Evolutionary conservation across 1,140 invertebrate species (phyloP).

Genomic region (Chionoecetes opilio): DNA sequence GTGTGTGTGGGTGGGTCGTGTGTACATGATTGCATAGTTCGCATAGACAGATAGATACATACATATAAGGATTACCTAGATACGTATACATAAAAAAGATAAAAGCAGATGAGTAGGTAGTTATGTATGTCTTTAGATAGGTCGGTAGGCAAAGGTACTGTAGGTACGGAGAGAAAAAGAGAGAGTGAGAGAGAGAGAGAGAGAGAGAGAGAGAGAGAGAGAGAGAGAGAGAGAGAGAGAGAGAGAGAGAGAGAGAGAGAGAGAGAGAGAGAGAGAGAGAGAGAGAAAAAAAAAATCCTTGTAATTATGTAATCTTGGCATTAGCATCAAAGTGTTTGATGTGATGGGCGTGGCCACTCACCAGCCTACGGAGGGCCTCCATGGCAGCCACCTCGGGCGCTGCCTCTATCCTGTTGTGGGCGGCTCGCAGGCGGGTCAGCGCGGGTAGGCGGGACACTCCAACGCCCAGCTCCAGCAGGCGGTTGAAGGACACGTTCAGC

Average conservation of each 20-base stretch:
- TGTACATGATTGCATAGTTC: neutral
- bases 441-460: conserved; percentile 50
- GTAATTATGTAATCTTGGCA: too few species aligned
- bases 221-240: too few species aligned
- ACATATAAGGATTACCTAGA: conserved; percentile 14
- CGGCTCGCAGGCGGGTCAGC: conserved; percentile 55
- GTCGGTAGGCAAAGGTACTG: too few species aligned
- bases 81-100: neutral
- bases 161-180: too few species aligned
- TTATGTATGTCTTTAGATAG: too few species aligned
- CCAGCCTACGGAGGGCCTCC: conserved; percentile 51
- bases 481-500: conserved; percentile 69
- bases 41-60: conserved; percentile 35
- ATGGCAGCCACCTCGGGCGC: conserved; percentile 52
- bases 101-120: too few species aligned
- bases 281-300: neutral
- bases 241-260: conserved; percentile 19
- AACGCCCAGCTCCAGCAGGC: conserved; percentile 46
- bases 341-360: conserved; percentile 2
- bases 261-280: conserved; percentile 31
- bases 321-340: too few species aligned
- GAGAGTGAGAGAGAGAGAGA: too few species aligned
- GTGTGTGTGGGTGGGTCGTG: neutral
- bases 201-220: too few species aligned
- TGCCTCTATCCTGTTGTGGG: conserved; percentile 53